A percentile compares a stretch with the other conserved stretches of the same genome.
Conservation (phyloP, 2,888 invertebrate genomes). For the Ormyrus thymus region DNA sequence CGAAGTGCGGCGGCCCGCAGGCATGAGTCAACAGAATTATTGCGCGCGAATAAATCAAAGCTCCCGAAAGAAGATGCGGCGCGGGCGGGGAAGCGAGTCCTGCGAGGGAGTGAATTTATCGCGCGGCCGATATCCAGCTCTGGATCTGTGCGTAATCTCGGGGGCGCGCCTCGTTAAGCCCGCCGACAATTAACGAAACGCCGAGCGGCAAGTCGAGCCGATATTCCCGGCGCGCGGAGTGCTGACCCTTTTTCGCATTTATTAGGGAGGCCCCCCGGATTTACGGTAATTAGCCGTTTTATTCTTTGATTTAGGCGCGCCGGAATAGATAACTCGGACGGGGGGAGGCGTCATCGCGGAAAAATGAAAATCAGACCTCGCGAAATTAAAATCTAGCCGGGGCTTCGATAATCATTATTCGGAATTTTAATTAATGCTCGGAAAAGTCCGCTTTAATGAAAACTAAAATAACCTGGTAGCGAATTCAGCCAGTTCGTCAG, state of each 20-base stretch:
- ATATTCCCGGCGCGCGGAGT: neutral
- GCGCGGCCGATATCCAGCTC: slow-evolving; percentile 30
- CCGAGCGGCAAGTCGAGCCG: slow-evolving; percentile 5
- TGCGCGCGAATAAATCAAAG: slow-evolving; percentile 37
- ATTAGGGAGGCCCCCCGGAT: slow-evolving; percentile 4
- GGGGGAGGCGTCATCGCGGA: neutral
- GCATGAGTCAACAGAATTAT: slow-evolving; percentile 42
- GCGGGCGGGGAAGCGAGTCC: neutral
- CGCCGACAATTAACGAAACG: slow-evolving; percentile 65
- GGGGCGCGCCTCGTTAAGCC: slow-evolving; percentile 46
- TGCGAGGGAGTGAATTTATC: slow-evolving; percentile 47
- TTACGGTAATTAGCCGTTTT: slow-evolving; percentile 56
- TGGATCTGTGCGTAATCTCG: slow-evolving; percentile 41
- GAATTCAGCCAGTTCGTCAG: too few species aligned
- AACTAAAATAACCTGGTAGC: too few species aligned
- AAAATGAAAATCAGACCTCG: neutral
- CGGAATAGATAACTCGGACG: slow-evolving; percentile 56
- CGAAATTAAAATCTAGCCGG: too few species aligned
- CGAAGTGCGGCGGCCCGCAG: neutral
- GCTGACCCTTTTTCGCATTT: slow-evolving; percentile 25
- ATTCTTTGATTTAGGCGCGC: slow-evolving; percentile 52
- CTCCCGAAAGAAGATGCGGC: neutral
- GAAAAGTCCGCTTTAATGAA: too few species aligned
- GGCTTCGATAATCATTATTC: too few species aligned
- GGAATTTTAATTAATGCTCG: too few species aligned